These are phyloP conservation scores for Berghia stephanieae DNA, from an alignment of 1,140 invertebrate species.

Conservation along the genomic window DNA sequence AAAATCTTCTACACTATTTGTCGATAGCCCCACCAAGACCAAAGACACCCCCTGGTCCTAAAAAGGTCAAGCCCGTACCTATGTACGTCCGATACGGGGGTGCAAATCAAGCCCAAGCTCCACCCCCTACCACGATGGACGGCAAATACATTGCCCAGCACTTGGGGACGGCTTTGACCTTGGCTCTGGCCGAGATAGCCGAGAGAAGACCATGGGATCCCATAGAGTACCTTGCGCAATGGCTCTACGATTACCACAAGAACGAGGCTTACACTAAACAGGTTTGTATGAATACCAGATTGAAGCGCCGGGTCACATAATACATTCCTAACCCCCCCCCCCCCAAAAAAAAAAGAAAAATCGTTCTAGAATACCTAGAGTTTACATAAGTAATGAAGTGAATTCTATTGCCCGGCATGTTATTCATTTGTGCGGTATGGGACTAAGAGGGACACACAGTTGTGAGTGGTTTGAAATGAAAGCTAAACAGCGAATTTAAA, in stretches of 20 bases:
- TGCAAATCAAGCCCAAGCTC: constrained; percentile 32
- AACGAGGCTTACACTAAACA: constrained; percentile 43
- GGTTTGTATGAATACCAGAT: too few species aligned
- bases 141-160: constrained; percentile 55
- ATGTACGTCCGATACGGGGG: constrained; percentile 43
- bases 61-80: constrained; percentile 32
- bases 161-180: constrained; percentile 54
- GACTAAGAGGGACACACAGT: too few species aligned
- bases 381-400: too few species aligned
- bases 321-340: not conserved
- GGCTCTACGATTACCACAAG: constrained; percentile 55
- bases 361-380: too few species aligned
- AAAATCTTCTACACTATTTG: not conserved
- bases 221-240: constrained; percentile 58
- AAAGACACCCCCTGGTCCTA: constrained; percentile 31
- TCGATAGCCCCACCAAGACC: constrained; percentile 20
- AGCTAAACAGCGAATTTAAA: too few species aligned
- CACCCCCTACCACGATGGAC: constrained; percentile 50
- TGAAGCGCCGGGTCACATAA: too few species aligned
- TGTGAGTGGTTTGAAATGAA: too few species aligned
- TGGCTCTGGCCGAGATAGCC: constrained; percentile 57
- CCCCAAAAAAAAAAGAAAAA: too few species aligned
- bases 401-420: too few species aligned
- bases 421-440: too few species aligned
- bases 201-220: constrained; percentile 56